phyloP scores from a whole-genome alignment of 2,113 vertebrate species.

The Urocolius indicus region DNA sequence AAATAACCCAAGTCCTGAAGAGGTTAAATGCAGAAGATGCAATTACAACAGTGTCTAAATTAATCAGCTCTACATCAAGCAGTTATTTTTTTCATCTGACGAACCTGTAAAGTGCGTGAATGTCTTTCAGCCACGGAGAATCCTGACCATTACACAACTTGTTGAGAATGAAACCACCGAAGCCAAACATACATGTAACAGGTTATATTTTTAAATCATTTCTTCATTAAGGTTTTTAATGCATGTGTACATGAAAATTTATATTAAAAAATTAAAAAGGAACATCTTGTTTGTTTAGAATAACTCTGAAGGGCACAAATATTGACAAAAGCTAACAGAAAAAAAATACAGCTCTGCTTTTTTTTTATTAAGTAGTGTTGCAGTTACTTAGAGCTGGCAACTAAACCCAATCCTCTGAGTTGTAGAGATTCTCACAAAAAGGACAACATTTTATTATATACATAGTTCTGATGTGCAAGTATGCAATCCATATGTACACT shows the following conservation, averaged over 20 bases:
- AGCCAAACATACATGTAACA: slow-evolving; percentile 49
- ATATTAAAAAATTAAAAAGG: slow-evolving; percentile 82
- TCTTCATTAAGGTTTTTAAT: slow-evolving; percentile 78
- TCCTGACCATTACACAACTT: not conserved
- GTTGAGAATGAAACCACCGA: slow-evolving; percentile 11
- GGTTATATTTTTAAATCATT: slow-evolving; percentile 73
- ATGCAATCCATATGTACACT: slow-evolving; percentile 84
- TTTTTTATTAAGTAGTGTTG: slow-evolving; percentile 74
- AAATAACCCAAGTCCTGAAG: not conserved
- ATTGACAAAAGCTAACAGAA: slow-evolving; percentile 80
- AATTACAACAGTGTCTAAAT: not conserved
- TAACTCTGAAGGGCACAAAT: slow-evolving; percentile 82
- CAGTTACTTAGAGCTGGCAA: slow-evolving; percentile 65
- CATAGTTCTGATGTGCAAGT: slow-evolving; percentile 88
- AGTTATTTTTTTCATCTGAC: not conserved
- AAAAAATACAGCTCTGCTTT: slow-evolving; percentile 78
- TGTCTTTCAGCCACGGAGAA: not conserved
- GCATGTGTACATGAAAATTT: slow-evolving; percentile 79
- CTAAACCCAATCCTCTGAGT: slow-evolving; percentile 63
- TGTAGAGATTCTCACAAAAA: slow-evolving; percentile 82
- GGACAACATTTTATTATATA: slow-evolving; percentile 82
- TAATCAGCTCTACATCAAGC: not conserved
- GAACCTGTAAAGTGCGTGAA: not conserved
- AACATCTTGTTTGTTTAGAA: slow-evolving; percentile 75
- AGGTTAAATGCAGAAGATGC: not conserved